Conservation (phyloP, 1,140 invertebrate species). For the Drosophila mayri region DNA sequence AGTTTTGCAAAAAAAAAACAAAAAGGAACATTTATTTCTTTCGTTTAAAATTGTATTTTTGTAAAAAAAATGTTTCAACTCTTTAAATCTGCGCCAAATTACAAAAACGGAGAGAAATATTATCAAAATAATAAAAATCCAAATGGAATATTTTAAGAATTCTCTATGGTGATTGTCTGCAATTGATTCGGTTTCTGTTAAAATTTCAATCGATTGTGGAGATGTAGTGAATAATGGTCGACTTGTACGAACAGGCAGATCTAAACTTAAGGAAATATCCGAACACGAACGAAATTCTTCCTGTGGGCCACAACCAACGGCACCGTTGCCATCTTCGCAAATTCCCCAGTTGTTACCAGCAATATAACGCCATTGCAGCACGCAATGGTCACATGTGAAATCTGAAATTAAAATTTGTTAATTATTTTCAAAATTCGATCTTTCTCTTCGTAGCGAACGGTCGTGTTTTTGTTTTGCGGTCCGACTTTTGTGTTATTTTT, state of each 20-base stretch:
- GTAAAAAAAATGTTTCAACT: constrained; percentile 5
- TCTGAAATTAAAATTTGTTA: neutral
- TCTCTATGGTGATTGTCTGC: constrained; percentile 14
- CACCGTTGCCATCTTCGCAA: constrained; percentile 84
- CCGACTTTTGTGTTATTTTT: no score
- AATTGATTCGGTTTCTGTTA: constrained; percentile 8
- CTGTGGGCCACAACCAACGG: constrained; percentile 88
- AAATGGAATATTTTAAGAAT: constrained; percentile 78
- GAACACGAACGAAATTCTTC: constrained; percentile 94
- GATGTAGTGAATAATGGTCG: constrained; percentile 55
- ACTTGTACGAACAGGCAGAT: constrained; percentile 62
- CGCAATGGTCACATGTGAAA: constrained; percentile 87
- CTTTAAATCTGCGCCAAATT: constrained; percentile 80
- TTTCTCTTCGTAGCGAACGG: no score
- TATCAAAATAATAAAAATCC: constrained; percentile 85
- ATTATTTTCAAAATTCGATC: neutral
- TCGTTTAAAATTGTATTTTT: neutral
- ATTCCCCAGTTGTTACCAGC: constrained; percentile 86
- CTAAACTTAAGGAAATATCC: constrained; percentile 90
- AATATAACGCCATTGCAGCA: constrained; percentile 64
- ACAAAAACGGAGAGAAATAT: constrained; percentile 85
- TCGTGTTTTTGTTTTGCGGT: no score
- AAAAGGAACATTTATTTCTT: neutral
- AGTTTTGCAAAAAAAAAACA: neutral
- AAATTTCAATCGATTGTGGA: constrained; percentile 4